phyloP scores from a whole-genome alignment of 2,888 invertebrate genomes.

The Norana najaformis region DNA sequence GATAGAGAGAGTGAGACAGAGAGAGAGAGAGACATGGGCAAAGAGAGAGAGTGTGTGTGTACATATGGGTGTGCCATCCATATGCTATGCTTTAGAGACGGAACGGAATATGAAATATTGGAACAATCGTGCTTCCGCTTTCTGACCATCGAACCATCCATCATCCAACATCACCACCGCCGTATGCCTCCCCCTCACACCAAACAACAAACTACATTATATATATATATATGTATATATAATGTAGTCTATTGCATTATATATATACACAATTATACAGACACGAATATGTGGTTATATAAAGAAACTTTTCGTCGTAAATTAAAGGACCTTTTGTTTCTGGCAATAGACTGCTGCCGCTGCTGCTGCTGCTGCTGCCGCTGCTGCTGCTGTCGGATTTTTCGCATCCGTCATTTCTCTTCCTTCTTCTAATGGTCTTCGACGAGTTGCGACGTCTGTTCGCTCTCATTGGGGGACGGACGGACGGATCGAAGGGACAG shows the following conservation, averaged over 20 bases:
- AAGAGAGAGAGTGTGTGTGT: neutral
- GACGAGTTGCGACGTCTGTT: no score
- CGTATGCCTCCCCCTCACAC: neutral
- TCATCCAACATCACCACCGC: neutral
- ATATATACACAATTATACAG: no score
- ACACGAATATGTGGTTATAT: no score
- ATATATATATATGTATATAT: no score
- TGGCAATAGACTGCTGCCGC: no score
- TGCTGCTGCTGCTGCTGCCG: no score
- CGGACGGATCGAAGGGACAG: neutral
- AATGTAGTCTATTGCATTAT: no score
- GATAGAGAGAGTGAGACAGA: neutral
- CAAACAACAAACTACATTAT: neutral
- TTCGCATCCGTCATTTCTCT: neutral
- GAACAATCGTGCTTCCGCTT: neutral
- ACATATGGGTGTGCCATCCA: neutral
- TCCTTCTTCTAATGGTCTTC: neutral
- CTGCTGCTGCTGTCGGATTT: neutral
- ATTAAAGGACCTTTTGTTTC: conserved; percentile 6
- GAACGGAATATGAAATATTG: conserved; percentile 13
- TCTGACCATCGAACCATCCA: neutral
- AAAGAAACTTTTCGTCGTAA: neutral
- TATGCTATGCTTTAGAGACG: neutral
- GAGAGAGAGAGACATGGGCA: no score
- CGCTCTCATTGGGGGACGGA: no score